Evolutionary conservation across 2,888 invertebrate species (phyloP), one percentile per base, ranked within the genome.

Genomic region (Seira ritae): DNA sequence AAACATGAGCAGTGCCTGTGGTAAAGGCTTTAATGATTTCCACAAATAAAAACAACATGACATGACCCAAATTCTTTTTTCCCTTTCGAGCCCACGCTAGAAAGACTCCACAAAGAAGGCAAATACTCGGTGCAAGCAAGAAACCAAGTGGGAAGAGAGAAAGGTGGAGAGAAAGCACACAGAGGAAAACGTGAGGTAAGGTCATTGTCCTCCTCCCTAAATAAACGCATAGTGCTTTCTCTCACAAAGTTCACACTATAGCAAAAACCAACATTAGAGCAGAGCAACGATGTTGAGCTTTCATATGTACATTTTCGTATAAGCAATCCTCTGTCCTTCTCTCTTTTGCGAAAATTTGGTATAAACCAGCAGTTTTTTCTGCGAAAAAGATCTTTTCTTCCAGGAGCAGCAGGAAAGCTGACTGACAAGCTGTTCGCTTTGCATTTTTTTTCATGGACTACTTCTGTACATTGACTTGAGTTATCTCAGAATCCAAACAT

Each of bases 141-240:
- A 31, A 31, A 19, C n/a, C 10, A 66, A 66, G 24, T 37, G 10
- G 15, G 19, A 68, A 23, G 68, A 31, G n/a, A 24, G 24, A 31
- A 31, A 68, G 68, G 22, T 55, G 60, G 24, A 22, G n/a, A 42
- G 15, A 50, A 50, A n/a, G 50, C 50, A 50, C 50, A 50, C 50
- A 8, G 6, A 8, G 50, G 50, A 50, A 50, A 50, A 50, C 50
- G 50, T 50, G 50, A 50, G 17, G 23, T 67, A 80, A 65, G 80
- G 80, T 80, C 74, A 70, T 80, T 82, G 76, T 72, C 82, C 76
- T 76, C 76, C 37, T 37, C 20, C 60, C 60, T 67, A 8, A 50
- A 50, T 50, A 50, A 50, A 31, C 15, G 50, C 50, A 50, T 50
- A 15, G 31, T 4, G 31, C 50, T 50, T 50, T 50, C 50, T 31